These are phyloP conservation scores for Leucoraja ocellata DNA, from an alignment of 2,797 vertebrate species.

Conservation along the genomic window DNA sequence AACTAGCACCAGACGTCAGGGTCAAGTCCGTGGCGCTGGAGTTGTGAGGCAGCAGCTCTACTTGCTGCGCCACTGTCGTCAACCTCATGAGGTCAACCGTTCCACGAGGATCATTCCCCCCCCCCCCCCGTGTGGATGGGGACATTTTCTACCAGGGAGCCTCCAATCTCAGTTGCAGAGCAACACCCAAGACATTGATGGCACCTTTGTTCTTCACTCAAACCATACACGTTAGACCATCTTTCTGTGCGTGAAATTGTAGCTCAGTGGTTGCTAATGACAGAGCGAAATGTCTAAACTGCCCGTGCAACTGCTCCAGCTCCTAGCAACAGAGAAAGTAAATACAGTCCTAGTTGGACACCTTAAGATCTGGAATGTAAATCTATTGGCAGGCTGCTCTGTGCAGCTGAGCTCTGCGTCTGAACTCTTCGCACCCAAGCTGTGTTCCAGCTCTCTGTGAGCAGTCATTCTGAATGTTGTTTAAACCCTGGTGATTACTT, in stretches of 20 bases:
- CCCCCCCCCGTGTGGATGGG: background rate
- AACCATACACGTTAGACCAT: background rate
- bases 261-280: constrained; percentile 9
- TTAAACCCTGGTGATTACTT: background rate
- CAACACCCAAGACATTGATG: constrained; percentile 6
- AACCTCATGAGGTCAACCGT: background rate
- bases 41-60: too few species aligned
- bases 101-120: background rate
- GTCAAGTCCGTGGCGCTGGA: too few species aligned
- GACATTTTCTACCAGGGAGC: background rate
- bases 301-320: background rate
- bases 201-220: background rate
- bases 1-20: too few species aligned
- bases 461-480: background rate
- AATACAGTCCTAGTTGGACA: constrained; percentile 1
- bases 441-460: background rate
- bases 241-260: constrained; percentile 18
- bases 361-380: constrained; percentile 32
- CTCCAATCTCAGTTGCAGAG: background rate
- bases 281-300: constrained; percentile 11
- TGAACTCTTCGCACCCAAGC: background rate
- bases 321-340: constrained; percentile 35
- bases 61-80: too few species aligned
- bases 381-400: background rate
- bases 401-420: background rate